phyloP scores from a whole-genome alignment of 1,140 invertebrate species.

The Penaeus vannamei region DNA sequence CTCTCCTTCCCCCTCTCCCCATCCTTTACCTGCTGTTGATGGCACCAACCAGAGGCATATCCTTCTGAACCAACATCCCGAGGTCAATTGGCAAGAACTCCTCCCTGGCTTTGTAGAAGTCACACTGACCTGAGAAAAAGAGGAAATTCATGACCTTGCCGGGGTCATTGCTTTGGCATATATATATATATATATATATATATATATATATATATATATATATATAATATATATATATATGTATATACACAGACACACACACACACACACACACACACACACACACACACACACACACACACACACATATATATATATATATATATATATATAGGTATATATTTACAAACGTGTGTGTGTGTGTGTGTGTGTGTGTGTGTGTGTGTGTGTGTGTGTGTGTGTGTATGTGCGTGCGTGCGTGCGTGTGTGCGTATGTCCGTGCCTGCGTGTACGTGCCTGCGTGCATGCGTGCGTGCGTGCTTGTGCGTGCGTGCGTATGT shows the following conservation, averaged over 20 bases:
- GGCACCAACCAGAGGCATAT: neutral
- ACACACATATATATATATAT: neutral
- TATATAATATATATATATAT: neutral
- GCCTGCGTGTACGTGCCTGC: neutral
- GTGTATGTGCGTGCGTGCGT: constrained; percentile 11
- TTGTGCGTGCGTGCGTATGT: neutral
- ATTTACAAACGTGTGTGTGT: neutral
- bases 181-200: constrained; percentile 18
- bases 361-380: neutral
- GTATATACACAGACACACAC: neutral
- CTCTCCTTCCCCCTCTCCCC: no score
- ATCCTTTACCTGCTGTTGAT: neutral
- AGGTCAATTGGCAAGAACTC: neutral
- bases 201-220: constrained; percentile 22
- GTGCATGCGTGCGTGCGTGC: neutral
- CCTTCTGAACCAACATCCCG: neutral
- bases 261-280: no score
- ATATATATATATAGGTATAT: neutral
- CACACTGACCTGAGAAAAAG: neutral
- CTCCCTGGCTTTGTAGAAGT: constrained; percentile 16
- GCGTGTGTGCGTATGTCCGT: neutral
- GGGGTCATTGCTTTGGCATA: neutral
- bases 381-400: constrained; percentile 8
- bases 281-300: neutral
- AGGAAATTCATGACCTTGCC: neutral